These are phyloP conservation scores for Synanthedon myopaeformis DNA, from an alignment of 2,888 invertebrate genomes.

Conservation along the genomic window DNA sequence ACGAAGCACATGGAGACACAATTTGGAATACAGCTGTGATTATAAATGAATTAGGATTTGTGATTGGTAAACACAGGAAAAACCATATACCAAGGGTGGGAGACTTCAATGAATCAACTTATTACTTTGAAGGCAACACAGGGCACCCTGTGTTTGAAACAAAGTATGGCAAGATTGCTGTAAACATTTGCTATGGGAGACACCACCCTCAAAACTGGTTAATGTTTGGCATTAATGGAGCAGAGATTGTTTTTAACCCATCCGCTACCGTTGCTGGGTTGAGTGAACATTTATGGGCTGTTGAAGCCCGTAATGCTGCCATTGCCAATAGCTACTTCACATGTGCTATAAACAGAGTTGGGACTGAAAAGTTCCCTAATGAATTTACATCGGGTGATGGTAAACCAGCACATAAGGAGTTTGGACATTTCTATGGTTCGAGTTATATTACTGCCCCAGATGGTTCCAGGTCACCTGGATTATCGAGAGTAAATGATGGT, in stretches of 20 bases:
- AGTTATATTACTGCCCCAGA: slow-evolving; percentile 95
- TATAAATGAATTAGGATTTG: slow-evolving; percentile 86
- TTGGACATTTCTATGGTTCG: slow-evolving; percentile 98
- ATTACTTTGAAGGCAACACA: slow-evolving; percentile 95
- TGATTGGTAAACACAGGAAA: slow-evolving; percentile 95
- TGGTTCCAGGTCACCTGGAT: slow-evolving; percentile 88
- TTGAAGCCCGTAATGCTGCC: slow-evolving; percentile 97
- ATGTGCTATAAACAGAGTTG: slow-evolving; percentile 94
- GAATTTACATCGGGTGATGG: slow-evolving; percentile 72
- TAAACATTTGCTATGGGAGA: slow-evolving; percentile 98
- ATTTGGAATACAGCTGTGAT: slow-evolving; percentile 97
- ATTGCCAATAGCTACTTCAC: slow-evolving; percentile 97
- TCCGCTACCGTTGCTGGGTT: slow-evolving; percentile 89
- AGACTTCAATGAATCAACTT: slow-evolving; percentile 98
- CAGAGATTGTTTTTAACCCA: slow-evolving; percentile 99
- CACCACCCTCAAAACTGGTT: slow-evolving; percentile 99
- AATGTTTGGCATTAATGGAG: slow-evolving; percentile 97
- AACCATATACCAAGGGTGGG: slow-evolving; percentile 98
- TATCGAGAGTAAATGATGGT: slow-evolving; percentile 86
- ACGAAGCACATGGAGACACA: slow-evolving; percentile 85
- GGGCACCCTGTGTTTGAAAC: slow-evolving; percentile 96
- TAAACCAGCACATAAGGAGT: slow-evolving; percentile 83
- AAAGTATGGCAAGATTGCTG: slow-evolving; percentile 87
- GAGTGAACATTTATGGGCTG: slow-evolving; percentile 94
- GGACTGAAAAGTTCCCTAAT: slow-evolving; percentile 84